phyloP scores from a whole-genome alignment of 2,888 invertebrate species.

The Timema cristinae region DNA sequence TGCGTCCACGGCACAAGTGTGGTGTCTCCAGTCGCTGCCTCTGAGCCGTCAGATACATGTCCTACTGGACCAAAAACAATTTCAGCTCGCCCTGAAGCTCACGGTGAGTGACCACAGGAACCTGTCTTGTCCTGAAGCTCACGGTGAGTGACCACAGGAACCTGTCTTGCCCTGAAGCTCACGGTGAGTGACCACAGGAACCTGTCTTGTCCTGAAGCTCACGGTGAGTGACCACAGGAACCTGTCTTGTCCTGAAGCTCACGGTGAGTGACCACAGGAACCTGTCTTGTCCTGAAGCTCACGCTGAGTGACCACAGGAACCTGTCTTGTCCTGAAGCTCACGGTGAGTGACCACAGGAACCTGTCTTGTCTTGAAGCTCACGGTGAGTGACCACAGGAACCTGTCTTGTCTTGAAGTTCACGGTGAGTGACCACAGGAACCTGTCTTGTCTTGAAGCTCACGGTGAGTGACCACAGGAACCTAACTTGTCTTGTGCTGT shows the following conservation, averaged over 20 bases:
- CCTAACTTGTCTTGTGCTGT: too few species aligned
- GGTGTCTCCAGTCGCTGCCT: slow-evolving; percentile 79
- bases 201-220: slow-evolving; percentile 87
- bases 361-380: too few species aligned
- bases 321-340: too few species aligned
- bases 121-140: too few species aligned
- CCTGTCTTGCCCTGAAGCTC: too few species aligned
- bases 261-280: too few species aligned
- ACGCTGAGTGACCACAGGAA: too few species aligned
- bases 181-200: slow-evolving; percentile 41
- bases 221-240: slow-evolving; percentile 59
- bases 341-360: too few species aligned
- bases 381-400: background rate
- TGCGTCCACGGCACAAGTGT: slow-evolving; percentile 82
- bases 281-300: too few species aligned
- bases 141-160: too few species aligned
- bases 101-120: slow-evolving; percentile 59
- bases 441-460: background rate
- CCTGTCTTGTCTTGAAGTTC: too few species aligned
- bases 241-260: too few species aligned
- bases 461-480: background rate
- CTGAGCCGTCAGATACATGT: slow-evolving; percentile 78
- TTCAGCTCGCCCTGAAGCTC: slow-evolving; percentile 86
- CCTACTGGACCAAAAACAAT: slow-evolving; percentile 84
- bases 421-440: background rate